Conservation (phyloP, 2,113 vertebrate genomes). For the Tragulus kanchil region DNA sequence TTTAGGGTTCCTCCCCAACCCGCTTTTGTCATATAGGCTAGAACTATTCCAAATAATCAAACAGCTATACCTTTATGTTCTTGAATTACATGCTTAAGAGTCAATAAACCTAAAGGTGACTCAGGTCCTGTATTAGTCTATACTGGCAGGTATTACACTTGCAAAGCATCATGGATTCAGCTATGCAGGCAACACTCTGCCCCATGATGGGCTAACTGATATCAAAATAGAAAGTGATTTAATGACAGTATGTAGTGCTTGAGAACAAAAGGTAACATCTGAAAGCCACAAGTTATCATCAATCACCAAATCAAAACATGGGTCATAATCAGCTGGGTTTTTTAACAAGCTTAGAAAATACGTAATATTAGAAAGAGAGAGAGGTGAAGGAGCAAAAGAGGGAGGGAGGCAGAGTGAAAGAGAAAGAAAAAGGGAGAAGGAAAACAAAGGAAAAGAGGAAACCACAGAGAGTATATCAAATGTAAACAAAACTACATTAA, state of each 20-base stretch:
- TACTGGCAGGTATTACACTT: neutral
- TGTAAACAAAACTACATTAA: neutral
- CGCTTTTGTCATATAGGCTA: neutral
- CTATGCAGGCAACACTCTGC: neutral
- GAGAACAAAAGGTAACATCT: constrained; percentile 53
- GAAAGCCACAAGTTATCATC: constrained; percentile 24
- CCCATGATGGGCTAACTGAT: neutral
- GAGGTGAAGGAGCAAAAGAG: neutral
- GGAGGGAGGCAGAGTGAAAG: neutral
- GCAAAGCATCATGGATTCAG: constrained; percentile 5
- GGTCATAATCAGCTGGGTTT: neutral
- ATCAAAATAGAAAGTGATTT: constrained; percentile 42
- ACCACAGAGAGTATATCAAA: neutral
- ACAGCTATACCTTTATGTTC: neutral
- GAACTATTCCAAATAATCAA: constrained; percentile 41
- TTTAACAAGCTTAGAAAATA: constrained; percentile 31
- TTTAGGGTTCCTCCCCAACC: neutral
- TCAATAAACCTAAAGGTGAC: constrained; percentile 20
- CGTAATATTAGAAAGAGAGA: neutral
- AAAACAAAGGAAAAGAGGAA: neutral
- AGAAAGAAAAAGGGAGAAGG: neutral
- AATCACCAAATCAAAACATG: constrained; percentile 45
- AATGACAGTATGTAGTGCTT: constrained; percentile 19
- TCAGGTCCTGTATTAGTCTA: neutral
- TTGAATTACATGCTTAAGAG: constrained; percentile 38